These are phyloP conservation scores for Mirza zaza DNA, from an alignment of 2,113 vertebrate species.

Conservation along the genomic window DNA sequence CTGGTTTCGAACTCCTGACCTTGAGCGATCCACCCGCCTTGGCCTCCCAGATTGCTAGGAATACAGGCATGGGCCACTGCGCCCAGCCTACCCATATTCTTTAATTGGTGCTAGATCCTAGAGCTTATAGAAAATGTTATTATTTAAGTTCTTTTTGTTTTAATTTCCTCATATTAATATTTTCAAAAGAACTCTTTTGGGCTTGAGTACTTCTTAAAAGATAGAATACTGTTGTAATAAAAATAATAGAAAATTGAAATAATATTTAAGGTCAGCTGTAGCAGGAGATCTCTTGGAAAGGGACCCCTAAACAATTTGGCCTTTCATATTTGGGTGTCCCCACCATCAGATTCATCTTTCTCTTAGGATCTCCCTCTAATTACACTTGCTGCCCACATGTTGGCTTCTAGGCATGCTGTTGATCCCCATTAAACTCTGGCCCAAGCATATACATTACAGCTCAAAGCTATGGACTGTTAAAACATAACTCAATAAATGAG, in stretches of 20 bases:
- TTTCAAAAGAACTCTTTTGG: slow-evolving; percentile 36
- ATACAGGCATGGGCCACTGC: no score
- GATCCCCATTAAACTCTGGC: not conserved
- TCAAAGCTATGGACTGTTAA: not conserved
- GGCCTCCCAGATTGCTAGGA: no score
- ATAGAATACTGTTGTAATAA: not conserved
- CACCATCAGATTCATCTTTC: not conserved
- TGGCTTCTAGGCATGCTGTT: not conserved
- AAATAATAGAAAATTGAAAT: slow-evolving; percentile 21
- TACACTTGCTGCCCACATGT: not conserved
- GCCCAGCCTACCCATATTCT: not conserved
- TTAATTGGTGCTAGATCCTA: slow-evolving; percentile 21
- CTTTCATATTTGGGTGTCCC: not conserved
- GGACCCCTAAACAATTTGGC: not conserved
- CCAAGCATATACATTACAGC: not conserved
- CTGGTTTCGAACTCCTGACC: no score
- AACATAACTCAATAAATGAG: not conserved
- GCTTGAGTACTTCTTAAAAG: not conserved
- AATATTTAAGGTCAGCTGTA: slow-evolving; percentile 6
- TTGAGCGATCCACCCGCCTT: no score
- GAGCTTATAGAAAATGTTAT: not conserved
- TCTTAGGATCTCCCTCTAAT: not conserved
- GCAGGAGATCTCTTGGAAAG: not conserved
- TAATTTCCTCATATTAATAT: slow-evolving; percentile 40
- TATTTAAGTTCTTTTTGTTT: slow-evolving; percentile 6